Conservation (phyloP, 2,797 vertebrate species). For the Cephalopachus bancanus region DNA sequence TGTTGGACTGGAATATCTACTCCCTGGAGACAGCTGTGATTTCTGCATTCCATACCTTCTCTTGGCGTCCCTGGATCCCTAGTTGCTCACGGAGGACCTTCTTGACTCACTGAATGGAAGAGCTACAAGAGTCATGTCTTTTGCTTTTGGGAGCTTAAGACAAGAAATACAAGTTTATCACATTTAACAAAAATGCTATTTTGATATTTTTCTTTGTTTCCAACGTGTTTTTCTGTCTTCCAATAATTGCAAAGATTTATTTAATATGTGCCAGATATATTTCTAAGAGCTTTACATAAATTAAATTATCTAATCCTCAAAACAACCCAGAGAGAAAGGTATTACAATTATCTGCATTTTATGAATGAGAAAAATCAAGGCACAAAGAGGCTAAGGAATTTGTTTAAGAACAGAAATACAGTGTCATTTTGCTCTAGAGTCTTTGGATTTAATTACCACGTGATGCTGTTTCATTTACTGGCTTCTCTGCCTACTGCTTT, state of each 20-base stretch:
- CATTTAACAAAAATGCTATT: not conserved
- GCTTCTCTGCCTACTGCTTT: not conserved
- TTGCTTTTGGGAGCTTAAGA: not conserved
- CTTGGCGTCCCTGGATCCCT: not conserved
- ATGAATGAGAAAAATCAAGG: slow-evolving; percentile 31
- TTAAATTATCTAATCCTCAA: not conserved
- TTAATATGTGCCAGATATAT: not conserved
- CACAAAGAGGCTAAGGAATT: not conserved
- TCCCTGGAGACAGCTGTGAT: not conserved
- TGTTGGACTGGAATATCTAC: not conserved
- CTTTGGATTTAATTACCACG: not conserved
- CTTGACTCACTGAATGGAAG: not conserved
- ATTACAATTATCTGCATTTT: not conserved
- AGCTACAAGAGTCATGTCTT: not conserved
- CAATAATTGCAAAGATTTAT: not conserved
- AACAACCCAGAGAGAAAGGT: not conserved
- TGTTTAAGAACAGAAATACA: not conserved
- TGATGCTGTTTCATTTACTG: not conserved
- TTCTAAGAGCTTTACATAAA: slow-evolving; percentile 44
- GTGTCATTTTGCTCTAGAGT: not conserved
- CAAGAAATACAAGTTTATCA: not conserved
- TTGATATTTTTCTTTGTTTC: slow-evolving; percentile 8
- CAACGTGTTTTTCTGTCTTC: not conserved
- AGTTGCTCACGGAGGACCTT: not conserved
- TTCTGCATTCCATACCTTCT: not conserved